Evolutionary conservation across 2,888 invertebrate genomes (phyloP), one percentile per base, ranked within the genome.

Genomic region (Bimastos eiseni): DNA sequence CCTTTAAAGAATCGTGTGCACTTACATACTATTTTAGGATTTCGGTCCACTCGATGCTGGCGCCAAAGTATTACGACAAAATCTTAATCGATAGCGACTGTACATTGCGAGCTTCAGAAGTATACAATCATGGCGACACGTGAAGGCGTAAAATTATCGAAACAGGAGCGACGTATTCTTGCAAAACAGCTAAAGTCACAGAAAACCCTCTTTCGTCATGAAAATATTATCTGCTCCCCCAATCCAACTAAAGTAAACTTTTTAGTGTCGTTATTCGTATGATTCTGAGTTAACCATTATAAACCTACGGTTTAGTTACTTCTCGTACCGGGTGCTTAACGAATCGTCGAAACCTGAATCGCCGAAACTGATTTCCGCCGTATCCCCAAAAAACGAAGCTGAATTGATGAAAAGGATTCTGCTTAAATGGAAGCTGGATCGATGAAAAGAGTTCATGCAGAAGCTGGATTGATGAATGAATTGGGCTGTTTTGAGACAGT

Each of bases 101-200:
- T 70, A 70, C 70, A n/a, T 70, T 70, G 70, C 1, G 4, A 93
- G 93, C 93, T 84, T 93, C 93, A 89, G 91, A 92, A 70, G n/a
- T 70, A n/a, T 70, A 70, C 70, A 70, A 70, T 5, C 70, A 70
- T 70, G 70, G 70, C 70, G 70, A 70, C 70, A 70, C 70, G 70
- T 70, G 70, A 49, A 30, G 84, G 37, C 21, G 89, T 89, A 41
- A 93, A 92, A 91, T 36, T 93, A 89, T 91, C 92, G 3, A 94
- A 93, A 90, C 89, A 91, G 30, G 93, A 93, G 41, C 93, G 93
- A 91, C 93, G 93, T 92, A 34, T 92, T 30, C 90, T 89, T 37
- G 94, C 93, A 91, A 94, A 94, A 90, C 91, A 93, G 89, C 19
- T 89, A 15, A 70, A 89, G 33, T 90, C 91, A n/a, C 92, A 92